Evolutionary conservation across 2,888 invertebrate genomes (phyloP).

Genomic region (Trypoxylon attenuatum): DNA sequence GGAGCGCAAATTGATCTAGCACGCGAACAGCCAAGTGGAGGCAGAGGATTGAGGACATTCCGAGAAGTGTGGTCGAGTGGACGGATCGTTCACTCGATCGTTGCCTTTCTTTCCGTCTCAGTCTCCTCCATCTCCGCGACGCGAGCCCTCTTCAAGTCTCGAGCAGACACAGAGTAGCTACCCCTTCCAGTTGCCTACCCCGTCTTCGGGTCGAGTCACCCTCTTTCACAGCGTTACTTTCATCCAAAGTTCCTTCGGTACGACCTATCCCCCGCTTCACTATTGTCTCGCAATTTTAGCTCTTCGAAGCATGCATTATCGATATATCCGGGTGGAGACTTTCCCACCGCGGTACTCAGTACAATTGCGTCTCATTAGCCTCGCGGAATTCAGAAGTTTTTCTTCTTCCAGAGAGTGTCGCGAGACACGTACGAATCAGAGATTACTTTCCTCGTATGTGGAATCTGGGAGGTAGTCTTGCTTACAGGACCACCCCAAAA

Average conservation of each 20-base stretch:
- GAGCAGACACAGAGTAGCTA: slow-evolving; percentile 58
- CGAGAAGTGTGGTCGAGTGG: slow-evolving; percentile 54
- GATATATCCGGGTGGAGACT: too few species aligned
- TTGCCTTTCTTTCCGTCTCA: slow-evolving; percentile 24
- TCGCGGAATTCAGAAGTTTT: too few species aligned
- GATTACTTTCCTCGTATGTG: too few species aligned
- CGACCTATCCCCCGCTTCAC: slow-evolving; percentile 24
- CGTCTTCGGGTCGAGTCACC: slow-evolving; percentile 29
- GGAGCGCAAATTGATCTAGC: slow-evolving; percentile 43
- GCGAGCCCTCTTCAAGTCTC: slow-evolving; percentile 55
- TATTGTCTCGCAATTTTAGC: too few species aligned
- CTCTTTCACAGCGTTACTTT: slow-evolving; percentile 43
- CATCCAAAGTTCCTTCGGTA: slow-evolving; percentile 43
- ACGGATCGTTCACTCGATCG: slow-evolving; percentile 44
- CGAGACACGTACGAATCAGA: too few species aligned
- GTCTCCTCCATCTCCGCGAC: slow-evolving; percentile 26
- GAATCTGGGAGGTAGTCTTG: too few species aligned
- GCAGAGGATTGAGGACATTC: slow-evolving; percentile 51
- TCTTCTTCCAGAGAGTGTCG: too few species aligned
- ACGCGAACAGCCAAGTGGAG: slow-evolving; percentile 48
- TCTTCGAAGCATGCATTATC: too few species aligned
- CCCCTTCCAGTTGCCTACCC: slow-evolving; percentile 33
- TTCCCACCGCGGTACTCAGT: too few species aligned
- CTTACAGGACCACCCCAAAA: too few species aligned
- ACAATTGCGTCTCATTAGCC: too few species aligned